These are phyloP conservation scores for Toxotes jaculatrix DNA, from an alignment of 2,113 vertebrate genomes.

Conservation along the genomic window DNA sequence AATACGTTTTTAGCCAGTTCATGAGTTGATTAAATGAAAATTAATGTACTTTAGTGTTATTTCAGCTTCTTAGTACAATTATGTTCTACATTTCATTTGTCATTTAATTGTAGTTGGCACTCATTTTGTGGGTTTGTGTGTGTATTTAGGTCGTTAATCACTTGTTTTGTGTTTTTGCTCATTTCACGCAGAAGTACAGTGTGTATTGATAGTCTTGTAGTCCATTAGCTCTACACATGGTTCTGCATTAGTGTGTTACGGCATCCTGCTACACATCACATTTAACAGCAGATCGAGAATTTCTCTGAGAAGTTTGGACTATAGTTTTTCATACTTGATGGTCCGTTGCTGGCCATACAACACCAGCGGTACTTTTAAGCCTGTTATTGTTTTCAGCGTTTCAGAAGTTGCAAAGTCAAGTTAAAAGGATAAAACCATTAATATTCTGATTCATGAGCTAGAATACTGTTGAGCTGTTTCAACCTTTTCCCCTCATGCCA, in stretches of 20 bases:
- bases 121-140: conserved; percentile 9
- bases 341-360: neutral
- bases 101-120: conserved; percentile 25
- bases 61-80: conserved; percentile 37
- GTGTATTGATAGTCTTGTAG: neutral
- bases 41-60: conserved; percentile 49
- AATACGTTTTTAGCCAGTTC: conserved; percentile 18
- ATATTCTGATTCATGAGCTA: conserved; percentile 50
- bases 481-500: conserved; percentile 46
- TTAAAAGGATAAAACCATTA: conserved; percentile 38
- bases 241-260: neutral
- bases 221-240: neutral
- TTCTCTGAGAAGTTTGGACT: neutral
- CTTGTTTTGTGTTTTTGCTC: conserved; percentile 4
- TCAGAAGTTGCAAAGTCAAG: conserved; percentile 24
- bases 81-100: conserved; percentile 40
- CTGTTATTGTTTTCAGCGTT: conserved; percentile 1
- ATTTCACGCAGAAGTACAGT: conserved; percentile 4
- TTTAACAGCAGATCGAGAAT: neutral
- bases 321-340: conserved; percentile 4
- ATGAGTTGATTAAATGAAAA: conserved; percentile 59
- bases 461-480: conserved; percentile 39
- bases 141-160: neutral
- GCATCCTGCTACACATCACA: neutral
- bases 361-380: neutral